Evolutionary conservation across 2,797 vertebrate genomes (phyloP), one percentile per base, ranked within the genome.

Genomic region (Oophaga sylvatica): DNA sequence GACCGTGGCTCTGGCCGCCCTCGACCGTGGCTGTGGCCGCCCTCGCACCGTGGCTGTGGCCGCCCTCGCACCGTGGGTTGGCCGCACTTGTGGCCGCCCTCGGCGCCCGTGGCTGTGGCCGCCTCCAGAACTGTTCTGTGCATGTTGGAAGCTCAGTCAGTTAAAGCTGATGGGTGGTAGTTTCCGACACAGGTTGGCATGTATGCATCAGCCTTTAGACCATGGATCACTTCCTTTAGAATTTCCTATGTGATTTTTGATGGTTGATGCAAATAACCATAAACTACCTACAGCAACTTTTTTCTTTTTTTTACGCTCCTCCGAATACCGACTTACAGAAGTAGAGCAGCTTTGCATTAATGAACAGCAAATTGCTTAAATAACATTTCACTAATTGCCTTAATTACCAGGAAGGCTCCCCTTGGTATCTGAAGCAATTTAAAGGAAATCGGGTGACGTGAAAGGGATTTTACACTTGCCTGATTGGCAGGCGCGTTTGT

Each of bases 361-460:
- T 73, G 70, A 71, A 71, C 31, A 41, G 68, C 2, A 71, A 71
- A 71, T 41, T 41, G 31, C 68, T 71, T 71, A 71, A 71, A 41
- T 71, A 71, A 71, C 68, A 41, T 35, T 70, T 70, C 15, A 70
- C 71, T 45, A 75, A 75, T 45, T 35, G 0, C 35, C 71, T 48
- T 75, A 48, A 48, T 75, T 75, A 75, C 20, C 26, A n/a, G 20
- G 41, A 11, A 2, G 41, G 15, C 26, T 22, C 71, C 41, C 71
- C 31, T 13, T 9, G 19, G 2, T 12, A 45, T 73, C 31, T 48
- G 17, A 10, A 45, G 19, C 7, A 45, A 20, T 71, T 75, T 20
- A 22, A 9, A 22, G 20, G 19, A 75, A 48, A 75, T 75, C 71
- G 13, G 35, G 35, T 48, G 41, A 75, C 35, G 7, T 22, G 10